These are phyloP conservation scores for Hesperia comma DNA, from an alignment of 2,888 invertebrate genomes.

Conservation along the genomic window DNA sequence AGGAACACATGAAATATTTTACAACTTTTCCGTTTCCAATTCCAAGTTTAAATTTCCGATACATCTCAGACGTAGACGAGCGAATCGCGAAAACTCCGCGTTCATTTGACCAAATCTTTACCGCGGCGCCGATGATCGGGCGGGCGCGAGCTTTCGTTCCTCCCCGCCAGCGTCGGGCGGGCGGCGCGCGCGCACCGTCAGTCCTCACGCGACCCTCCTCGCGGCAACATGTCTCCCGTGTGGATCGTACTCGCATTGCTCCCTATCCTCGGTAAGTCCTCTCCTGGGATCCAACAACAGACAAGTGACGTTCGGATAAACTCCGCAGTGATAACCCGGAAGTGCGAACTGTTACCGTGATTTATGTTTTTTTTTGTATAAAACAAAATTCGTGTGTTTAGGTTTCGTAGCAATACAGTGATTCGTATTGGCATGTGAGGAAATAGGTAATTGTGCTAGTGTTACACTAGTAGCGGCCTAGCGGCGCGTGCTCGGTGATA, in stretches of 20 bases:
- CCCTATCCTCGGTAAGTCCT: conserved; percentile 79
- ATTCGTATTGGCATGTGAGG: conserved; percentile 43
- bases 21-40: no score
- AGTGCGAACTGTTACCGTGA: conserved; percentile 49
- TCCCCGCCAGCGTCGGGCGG: conserved; percentile 44
- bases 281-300: conserved; percentile 44
- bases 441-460: conserved; percentile 56
- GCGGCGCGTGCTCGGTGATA: conserved; percentile 54
- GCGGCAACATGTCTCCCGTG: conserved; percentile 79
- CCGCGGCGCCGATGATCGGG: conserved; percentile 44
- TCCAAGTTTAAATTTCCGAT: no score
- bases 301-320: conserved; percentile 33
- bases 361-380: conserved; percentile 16
- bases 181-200: conserved; percentile 61
- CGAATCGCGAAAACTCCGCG: not conserved
- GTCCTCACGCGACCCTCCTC: conserved; percentile 74
- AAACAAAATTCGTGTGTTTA: conserved; percentile 18
- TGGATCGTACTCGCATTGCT: conserved; percentile 78
- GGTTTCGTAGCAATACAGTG: conserved; percentile 6
- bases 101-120: not conserved
- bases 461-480: conserved; percentile 47
- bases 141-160: conserved; percentile 72
- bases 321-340: conserved; percentile 46
- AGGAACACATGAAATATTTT: no score
- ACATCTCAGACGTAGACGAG: no score